Evolutionary conservation across 2,888 invertebrate genomes (phyloP).

Genomic region (Brenthis daphne): DNA sequence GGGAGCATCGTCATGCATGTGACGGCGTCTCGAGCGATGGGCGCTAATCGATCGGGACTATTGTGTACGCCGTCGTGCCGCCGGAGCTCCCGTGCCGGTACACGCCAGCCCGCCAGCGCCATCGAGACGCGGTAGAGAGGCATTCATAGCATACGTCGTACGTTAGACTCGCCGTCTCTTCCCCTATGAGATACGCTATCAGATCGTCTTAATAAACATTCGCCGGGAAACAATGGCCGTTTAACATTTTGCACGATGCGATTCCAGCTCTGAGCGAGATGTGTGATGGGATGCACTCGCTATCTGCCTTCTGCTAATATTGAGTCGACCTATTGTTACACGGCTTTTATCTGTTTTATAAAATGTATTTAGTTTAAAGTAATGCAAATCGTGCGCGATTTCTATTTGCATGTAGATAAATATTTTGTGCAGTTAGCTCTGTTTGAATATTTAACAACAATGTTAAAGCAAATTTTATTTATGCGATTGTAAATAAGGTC

Average conservation of each 20-base stretch:
- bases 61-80: conserved; percentile 55
- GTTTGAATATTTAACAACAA: background rate
- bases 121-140: conserved; percentile 43
- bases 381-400: conserved; percentile 18
- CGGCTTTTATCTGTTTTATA: conserved; percentile 24
- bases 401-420: conserved; percentile 19
- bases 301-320: conserved; percentile 57
- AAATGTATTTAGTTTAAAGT: conserved; percentile 22
- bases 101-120: conserved; percentile 40
- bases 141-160: conserved; percentile 75
- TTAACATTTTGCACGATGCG: conserved; percentile 63
- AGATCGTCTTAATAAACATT: conserved; percentile 81
- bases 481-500: background rate
- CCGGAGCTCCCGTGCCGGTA: conserved; percentile 37
- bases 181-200: conserved; percentile 74
- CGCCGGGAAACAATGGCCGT: conserved; percentile 72
- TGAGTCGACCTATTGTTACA: conserved; percentile 57
- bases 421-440: conserved; percentile 7
- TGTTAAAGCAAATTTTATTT: background rate
- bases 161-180: conserved; percentile 68
- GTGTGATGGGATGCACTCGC: conserved; percentile 54
- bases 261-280: conserved; percentile 52
- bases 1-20: conserved; percentile 42
- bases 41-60: conserved; percentile 73
- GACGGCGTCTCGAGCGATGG: conserved; percentile 42